Base-by-base conservation (phyloP, 2,797 vertebrate species). In the Remorina albescens region DNA sequence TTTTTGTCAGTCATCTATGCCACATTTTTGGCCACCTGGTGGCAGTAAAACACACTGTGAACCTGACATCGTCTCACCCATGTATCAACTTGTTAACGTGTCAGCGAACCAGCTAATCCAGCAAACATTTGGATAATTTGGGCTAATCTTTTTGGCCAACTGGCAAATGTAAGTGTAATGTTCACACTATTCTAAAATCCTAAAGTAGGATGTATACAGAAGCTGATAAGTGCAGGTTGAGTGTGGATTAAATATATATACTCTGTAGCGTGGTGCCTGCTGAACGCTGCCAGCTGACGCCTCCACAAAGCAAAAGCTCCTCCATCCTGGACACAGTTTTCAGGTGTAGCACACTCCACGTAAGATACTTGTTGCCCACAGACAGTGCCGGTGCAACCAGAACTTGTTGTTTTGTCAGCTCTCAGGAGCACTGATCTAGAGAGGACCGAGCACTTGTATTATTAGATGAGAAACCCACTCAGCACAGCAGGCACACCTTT, bases 381-480 rank as follows among this genome's bases (percentile, higher is more conserved):
- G 78, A 79, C 69, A 6, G 62, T 81, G 84, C 73, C 77, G 13
- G 76, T 10, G 68, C 70, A 57, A 54, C 32, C 55, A 37, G 13
- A 68, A 78, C 76, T 62, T 75, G 69, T 82, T 86, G 81, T 89
- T 82, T 73, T 69, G 78, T 81, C 69, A 63, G 66, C 74, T 86
- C 89, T 81, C 83, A 30, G 73, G 80, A 80, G 88, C 69, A 53
- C 44, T 60, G 82, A 86, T 89, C 85, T 78, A 82, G 50, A 86
- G 84, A 85, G 77, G 76, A 61, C 67, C 39, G 82, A 76, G 62
- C 65, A 49, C 67, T 81, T 85, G 85, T 87, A 72, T 88, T 89
- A 87, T 91, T 88, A 88, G 82, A 86, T 60, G 81, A 88, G 78
- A 84, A 86, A 87, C 78, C 46, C 86, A 73, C 86, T 88, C 83